phyloP scores from a whole-genome alignment of 2,888 invertebrate species.

The Smittia sp. region DNA sequence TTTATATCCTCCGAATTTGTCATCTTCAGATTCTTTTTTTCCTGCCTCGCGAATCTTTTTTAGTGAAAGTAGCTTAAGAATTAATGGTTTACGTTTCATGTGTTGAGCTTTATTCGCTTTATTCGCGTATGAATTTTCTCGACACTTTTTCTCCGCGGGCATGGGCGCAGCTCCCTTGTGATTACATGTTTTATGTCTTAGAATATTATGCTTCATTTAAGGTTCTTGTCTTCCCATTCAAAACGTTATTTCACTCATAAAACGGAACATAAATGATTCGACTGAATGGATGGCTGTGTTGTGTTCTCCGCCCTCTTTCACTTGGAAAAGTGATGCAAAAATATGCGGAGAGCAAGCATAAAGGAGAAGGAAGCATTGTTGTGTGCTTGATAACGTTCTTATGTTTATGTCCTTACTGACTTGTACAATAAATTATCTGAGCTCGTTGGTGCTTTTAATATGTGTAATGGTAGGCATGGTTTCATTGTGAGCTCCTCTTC shows the following conservation, averaged over 20 bases:
- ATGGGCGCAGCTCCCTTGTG: not conserved
- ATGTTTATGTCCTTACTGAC: not conserved
- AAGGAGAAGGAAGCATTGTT: not conserved
- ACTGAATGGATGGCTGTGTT: no score
- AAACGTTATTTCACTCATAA: not conserved
- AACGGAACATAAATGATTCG: not conserved
- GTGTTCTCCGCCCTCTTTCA: no score
- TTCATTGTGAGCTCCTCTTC: not conserved
- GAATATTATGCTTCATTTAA: slow-evolving; percentile 8
- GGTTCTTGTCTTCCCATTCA: not conserved
- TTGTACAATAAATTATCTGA: slow-evolving; percentile 3
- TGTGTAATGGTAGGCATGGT: not conserved
- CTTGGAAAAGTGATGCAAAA: no score
- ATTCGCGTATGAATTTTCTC: not conserved
- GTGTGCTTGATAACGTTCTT: not conserved
- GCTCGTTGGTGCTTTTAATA: not conserved
- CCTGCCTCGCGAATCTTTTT: not conserved
- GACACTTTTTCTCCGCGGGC: not conserved
- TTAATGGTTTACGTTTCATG: slow-evolving; percentile 8
- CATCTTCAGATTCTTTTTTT: not conserved
- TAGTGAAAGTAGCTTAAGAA: not conserved
- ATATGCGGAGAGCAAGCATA: no score
- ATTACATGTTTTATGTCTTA: not conserved
- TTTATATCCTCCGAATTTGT: slow-evolving; percentile 16
- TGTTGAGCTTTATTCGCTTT: not conserved